Conservation (phyloP, 1,140 invertebrate species). For the Diorhabda sublineata region DNA sequence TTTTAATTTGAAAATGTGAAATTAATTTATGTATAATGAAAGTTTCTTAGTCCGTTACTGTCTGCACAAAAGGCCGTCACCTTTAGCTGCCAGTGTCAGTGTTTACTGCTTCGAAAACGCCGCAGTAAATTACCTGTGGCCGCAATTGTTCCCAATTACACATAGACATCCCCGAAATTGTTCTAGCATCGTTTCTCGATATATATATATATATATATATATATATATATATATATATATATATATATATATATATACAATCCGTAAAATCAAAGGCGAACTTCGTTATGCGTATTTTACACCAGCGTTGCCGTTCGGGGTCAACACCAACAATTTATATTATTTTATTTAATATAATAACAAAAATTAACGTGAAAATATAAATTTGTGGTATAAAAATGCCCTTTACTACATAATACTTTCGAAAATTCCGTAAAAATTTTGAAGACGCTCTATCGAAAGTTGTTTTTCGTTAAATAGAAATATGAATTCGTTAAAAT, state of each 20-base stretch:
- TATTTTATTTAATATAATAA: no score
- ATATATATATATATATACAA: background rate
- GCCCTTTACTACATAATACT: no score
- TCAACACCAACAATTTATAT: no score
- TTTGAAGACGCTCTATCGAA: no score
- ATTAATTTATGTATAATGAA: no score
- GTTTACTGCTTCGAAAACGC: background rate
- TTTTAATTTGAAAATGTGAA: no score
- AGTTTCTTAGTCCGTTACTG: background rate
- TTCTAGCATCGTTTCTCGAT: constrained; percentile 26
- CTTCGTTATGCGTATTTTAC: background rate
- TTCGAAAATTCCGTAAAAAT: no score
- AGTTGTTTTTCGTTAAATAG: no score
- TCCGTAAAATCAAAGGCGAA: constrained; percentile 24
- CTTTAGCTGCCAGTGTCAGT: background rate
- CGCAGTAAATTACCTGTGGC: constrained; percentile 3
- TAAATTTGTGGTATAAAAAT: no score
- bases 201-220: constrained; percentile 1
- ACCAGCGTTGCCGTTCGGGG: background rate
- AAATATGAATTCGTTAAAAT: no score
- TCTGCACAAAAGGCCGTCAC: background rate
- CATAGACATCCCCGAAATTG: constrained; percentile 21
- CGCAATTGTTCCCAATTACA: constrained; percentile 18
- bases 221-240: no score
- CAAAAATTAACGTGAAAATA: no score